Base-by-base conservation (phyloP, 2,888 invertebrate genomes). In the Noctua comes region DNA sequence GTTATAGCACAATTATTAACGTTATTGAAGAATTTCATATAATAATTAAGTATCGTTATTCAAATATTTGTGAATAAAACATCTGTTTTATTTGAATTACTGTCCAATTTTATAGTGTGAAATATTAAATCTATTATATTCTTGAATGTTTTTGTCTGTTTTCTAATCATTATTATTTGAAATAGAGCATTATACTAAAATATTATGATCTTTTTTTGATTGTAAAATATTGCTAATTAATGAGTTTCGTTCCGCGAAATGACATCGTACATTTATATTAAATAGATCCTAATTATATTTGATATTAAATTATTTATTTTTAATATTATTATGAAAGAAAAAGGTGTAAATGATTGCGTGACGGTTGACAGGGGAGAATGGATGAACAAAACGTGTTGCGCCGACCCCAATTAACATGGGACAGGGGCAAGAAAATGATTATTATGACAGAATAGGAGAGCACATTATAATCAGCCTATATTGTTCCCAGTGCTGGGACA, bases 21-120 rank as follows among this genome's bases (percentile, higher is more conserved):
- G 36, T 86, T 82, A 62, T 80, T 64, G 48, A 43, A 66, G 46
- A 69, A 70, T 74, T 78, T 66, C 11, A 77, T 69, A 57, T 48
- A 84, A 71, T 76, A 84, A 77, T 78, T 70, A 73, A 77, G 71
- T 73, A 7, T 59, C 36, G 13, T 59, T 86, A 81, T 79, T 79
- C 69, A 81, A 87, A 88, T 87, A 83, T 81, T 82, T 77, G 54
- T 66, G 54, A 13, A 75, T 43, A 54, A 59, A 86, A 83, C 86
- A 80, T 64, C 73, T 83, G 80, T 78, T 78, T 80, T 78, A 7
- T 48, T 62, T 85, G 73, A 88, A 36, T 81, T 82, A 88, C 77
- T 77, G 24, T 48, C 54, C 18, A 64, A 77, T 84, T 74, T 77
- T 73, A 80, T 76, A 73, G 88, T 81, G 82, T 85, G 79, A 84